Conservation (phyloP, 2,888 invertebrate genomes). For the Megaustenia siamemsis region DNA sequence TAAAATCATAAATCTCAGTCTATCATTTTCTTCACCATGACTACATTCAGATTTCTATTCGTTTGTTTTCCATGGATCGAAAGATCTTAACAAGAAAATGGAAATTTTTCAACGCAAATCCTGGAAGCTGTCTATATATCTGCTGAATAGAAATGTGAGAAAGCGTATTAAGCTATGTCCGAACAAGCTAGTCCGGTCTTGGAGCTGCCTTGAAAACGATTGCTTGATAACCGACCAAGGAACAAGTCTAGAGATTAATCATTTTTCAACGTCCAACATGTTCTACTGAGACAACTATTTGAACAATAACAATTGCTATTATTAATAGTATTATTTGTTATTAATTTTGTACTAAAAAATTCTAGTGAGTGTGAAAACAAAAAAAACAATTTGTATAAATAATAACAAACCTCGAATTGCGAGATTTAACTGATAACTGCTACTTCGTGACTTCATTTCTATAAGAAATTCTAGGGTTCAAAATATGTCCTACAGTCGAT, state of each 20-base stretch:
- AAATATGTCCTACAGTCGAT: too few species aligned
- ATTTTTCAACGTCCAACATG: background rate
- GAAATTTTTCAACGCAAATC: background rate
- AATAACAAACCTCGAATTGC: too few species aligned
- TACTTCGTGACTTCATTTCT: too few species aligned
- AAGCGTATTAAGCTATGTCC: background rate
- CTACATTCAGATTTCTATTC: background rate
- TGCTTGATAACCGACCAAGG: background rate
- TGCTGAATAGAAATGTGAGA: background rate
- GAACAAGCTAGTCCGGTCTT: background rate
- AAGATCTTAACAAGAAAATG: background rate
- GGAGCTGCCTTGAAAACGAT: background rate
- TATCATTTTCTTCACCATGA: background rate
- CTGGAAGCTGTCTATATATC: background rate
- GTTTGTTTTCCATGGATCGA: background rate
- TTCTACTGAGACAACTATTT: background rate
- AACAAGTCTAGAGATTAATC: background rate
- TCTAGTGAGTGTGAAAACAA: too few species aligned
- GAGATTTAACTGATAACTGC: too few species aligned
- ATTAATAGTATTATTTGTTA: too few species aligned
- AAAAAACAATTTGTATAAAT: too few species aligned
- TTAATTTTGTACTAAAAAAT: too few species aligned
- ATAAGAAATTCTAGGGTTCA: too few species aligned
- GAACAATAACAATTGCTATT: too few species aligned
- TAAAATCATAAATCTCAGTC: too few species aligned